Base-by-base conservation (phyloP, 2,113 vertebrate genomes). In the Raja brachyura region DNA sequence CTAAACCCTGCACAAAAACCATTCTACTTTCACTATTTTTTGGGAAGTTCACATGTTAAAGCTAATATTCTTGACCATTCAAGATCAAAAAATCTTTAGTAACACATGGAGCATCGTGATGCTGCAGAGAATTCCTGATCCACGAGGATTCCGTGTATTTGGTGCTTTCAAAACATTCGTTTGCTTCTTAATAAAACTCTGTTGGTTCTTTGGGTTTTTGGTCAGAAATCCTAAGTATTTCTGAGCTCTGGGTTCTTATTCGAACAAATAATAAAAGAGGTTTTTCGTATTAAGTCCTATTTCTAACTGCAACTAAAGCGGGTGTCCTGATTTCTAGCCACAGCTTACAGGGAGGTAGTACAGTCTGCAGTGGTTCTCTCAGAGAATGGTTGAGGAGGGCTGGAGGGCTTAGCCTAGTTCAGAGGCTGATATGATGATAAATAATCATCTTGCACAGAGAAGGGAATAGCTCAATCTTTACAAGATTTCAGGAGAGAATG, bases 131-230 rank as follows among this genome's bases (percentile, higher is more conserved):
- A 88, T 33, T 66, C 59, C 83, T 88, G 83, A 88, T 88, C 59
- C 56, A 63, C 63, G 83, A 88, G 61, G 56, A 63, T 66, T 63
- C 28, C 54, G 31, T 63, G 59, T 88, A 88, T 88, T 88, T 88
- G 83, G 83, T 88, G 59, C 28, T 66, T 66, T 88, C 83, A 88
- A 88, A 88, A 88, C 83, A 88, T 88, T 88, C 83, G 11, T 16
- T 28, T 33, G 56, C 61, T 18, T 31, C 59, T 63, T 18, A 63
- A 88, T 88, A 88, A 48, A 66, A 88, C n/a, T 88, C 13, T 88
- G 83, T 63, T 63, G 13, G 28, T 88, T 88, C 83, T 88, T 88
- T 88, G 83, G 83, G 63, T 88, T 88, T 88, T 88, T 66, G 83
- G 28, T 88, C 61, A 13, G 16, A 63, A 63, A 28, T 61, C 56